Percentiles rank a stretch among this genome's conserved stretches.
Conservation (phyloP, 1,140 invertebrate species). For the Drosophila quadrilineata region DNA sequence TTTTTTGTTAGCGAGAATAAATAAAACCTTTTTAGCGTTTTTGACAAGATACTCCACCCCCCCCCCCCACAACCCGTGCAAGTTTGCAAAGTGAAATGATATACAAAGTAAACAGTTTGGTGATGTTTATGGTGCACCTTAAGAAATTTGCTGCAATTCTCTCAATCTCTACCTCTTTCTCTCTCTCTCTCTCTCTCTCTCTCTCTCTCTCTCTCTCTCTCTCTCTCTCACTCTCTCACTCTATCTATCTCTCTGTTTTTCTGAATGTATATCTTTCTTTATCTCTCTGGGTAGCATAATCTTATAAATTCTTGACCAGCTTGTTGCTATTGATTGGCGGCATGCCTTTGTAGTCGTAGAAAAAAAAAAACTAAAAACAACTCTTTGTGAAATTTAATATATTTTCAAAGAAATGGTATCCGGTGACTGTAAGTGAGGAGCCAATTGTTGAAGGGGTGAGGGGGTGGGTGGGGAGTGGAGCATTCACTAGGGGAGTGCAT, state of each 20-base stretch:
- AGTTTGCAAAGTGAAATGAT: slow-evolving; percentile 6
- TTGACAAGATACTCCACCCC: too few species aligned
- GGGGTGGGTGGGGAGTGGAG: background rate
- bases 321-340: slow-evolving; percentile 48
- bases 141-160: too few species aligned
- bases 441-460: background rate
- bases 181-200: too few species aligned
- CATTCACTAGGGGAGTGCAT: background rate
- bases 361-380: slow-evolving; percentile 14
- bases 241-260: background rate
- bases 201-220: too few species aligned
- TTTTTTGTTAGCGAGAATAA: too few species aligned
- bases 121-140: too few species aligned
- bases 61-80: too few species aligned
- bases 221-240: too few species aligned
- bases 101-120: background rate
- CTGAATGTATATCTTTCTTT: background rate
- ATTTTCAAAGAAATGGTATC: slow-evolving; percentile 55
- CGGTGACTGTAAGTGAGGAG: slow-evolving; percentile 1
- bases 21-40: too few species aligned
- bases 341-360: slow-evolving; percentile 44
- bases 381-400: slow-evolving; percentile 63
- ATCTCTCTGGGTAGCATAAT: background rate
- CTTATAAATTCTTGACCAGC: slow-evolving; percentile 20
- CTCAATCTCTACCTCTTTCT: too few species aligned